Conservation (phyloP, 1,140 invertebrate genomes). For the Rhagoletis zephyria region DNA sequence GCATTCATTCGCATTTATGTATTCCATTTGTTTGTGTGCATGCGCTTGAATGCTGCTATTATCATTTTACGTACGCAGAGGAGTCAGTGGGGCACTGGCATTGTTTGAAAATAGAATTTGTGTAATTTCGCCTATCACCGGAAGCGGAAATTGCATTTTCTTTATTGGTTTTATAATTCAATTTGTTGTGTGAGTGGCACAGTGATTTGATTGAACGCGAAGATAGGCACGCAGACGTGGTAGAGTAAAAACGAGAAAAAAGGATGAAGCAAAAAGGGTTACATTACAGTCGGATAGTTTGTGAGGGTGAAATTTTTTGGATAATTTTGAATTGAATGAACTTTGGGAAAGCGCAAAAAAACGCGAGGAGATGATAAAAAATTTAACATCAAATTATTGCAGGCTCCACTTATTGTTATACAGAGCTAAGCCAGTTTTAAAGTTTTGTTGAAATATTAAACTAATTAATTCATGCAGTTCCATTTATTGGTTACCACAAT, state of each 20-base stretch:
- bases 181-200: neutral
- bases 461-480: no score
- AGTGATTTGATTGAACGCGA: slow-evolving; percentile 30
- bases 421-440: no score
- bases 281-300: no score
- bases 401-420: no score
- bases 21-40: slow-evolving; percentile 41
- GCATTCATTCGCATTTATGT: slow-evolving; percentile 38
- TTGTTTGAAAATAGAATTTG: slow-evolving; percentile 46
- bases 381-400: neutral
- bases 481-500: no score
- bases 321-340: slow-evolving; percentile 17
- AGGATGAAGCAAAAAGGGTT: neutral
- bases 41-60: slow-evolving; percentile 26
- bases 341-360: neutral
- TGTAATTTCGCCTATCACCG: slow-evolving; percentile 47
- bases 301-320: neutral
- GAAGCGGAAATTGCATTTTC: slow-evolving; percentile 51
- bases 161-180: slow-evolving; percentile 52
- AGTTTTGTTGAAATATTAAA: no score
- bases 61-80: neutral
- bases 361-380: no score
- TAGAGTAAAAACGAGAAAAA: neutral
- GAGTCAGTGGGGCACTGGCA: neutral
- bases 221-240: neutral